Evolutionary conservation across 2,888 invertebrate genomes (phyloP).

Genomic region (Aspidapion aeneum): DNA sequence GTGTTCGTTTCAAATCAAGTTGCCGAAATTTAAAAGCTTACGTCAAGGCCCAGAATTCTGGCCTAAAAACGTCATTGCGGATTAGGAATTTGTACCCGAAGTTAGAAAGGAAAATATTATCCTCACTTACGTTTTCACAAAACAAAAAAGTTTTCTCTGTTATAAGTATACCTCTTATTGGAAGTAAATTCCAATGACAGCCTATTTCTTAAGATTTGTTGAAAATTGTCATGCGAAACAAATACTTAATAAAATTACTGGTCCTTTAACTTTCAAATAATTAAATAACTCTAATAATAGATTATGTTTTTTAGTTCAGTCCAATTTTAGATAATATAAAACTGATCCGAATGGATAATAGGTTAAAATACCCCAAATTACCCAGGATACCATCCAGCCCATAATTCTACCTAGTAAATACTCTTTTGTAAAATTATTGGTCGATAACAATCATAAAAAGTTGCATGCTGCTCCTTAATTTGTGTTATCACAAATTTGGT

Average conservation of each 20-base stretch:
- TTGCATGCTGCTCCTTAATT: slow-evolving; percentile 23
- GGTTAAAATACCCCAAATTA: slow-evolving; percentile 19
- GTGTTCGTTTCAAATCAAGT: not conserved
- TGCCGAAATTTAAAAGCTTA: not conserved
- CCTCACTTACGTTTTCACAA: not conserved
- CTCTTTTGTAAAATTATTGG: slow-evolving; percentile 19
- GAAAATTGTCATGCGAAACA: not conserved
- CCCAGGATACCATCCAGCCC: slow-evolving; percentile 17
- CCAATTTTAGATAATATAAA: slow-evolving; percentile 15
- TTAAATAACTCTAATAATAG: not conserved
- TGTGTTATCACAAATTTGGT: slow-evolving; percentile 19
- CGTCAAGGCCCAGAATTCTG: not conserved
- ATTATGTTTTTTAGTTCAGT: slow-evolving; percentile 10
- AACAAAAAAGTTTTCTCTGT: not conserved
- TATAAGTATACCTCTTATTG: not conserved
- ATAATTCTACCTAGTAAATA: slow-evolving; percentile 20
- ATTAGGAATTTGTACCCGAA: not conserved
- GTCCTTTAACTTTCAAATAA: not conserved
- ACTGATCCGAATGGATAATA: slow-evolving; percentile 23
- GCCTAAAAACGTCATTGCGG: not conserved
- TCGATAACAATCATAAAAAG: slow-evolving; percentile 19
- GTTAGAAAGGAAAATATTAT: not conserved
- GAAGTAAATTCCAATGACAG: not conserved
- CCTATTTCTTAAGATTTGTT: not conserved
- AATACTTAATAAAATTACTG: not conserved